Base-by-base conservation (phyloP, 92 coral and sea anemone species). In the Heteractis magnifica region DNA sequence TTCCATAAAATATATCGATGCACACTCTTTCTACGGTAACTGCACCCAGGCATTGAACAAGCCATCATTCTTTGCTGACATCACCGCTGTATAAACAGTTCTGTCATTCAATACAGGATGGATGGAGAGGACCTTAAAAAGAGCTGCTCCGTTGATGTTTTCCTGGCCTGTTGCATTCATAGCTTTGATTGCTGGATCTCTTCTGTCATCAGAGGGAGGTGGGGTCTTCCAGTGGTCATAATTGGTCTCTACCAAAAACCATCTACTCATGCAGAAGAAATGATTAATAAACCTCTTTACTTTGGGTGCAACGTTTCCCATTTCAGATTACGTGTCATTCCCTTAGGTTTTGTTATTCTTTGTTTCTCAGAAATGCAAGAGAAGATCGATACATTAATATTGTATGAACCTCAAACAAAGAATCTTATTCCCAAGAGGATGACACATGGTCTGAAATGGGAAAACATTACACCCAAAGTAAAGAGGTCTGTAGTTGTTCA, bases 191-290 rank as follows among this genome's bases (percentile, higher is more conserved):
- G 98, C 98, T 8, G 89, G 87, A 60, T 91, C 85, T 15, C 98
- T 94, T 49, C 98, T 92, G 81, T 93, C 95, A 74, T 95, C 98
- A 71, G 90, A 73, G 9, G 95, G 90, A 65, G 98, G 97, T 50
- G 98, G 94, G 13, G 95, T 88, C 3, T 87, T 87, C 98, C 98
- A 95, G 81, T 95, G 98, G 76, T 95, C 98, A 86, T 95, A 95
- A 82, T 95, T 95, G 26, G 98, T 95, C 89, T 95, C 98, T 15
- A 95, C 97, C 78, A 95, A 86, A 80, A 85, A 94, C 98, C 98
- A 94, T 79, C 98, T 94, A 49, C 1, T 6, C 4, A 34, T 9
- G 1, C 0, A 15, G 18, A 49, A 8, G 6, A 49, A 75, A 49
- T 49, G 44, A 34, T 34, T 34, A 34, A 34, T 34, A 34, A 2